Evolutionary conservation across 2,113 vertebrate species (phyloP).

Genomic region (Spermophilus dauricus): DNA sequence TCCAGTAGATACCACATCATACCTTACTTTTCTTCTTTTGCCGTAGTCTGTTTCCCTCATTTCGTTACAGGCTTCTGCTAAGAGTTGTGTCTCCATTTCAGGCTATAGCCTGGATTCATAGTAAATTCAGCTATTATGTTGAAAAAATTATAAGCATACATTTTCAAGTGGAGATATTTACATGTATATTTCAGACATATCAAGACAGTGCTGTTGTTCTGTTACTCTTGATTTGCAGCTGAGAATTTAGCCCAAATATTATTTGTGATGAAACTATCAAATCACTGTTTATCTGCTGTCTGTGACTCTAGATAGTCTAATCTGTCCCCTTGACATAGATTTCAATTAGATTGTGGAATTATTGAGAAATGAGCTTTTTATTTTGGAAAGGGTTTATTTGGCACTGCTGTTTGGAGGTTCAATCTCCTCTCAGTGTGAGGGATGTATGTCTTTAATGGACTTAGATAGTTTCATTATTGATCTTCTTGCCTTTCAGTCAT

Average conservation of each 20-base stretch:
- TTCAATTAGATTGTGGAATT: conserved; percentile 14
- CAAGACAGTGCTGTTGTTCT: neutral
- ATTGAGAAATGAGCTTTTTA: neutral
- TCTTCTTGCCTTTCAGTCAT: neutral
- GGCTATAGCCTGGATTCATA: neutral
- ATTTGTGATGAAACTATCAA: neutral
- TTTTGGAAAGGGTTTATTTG: neutral
- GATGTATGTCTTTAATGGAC: neutral
- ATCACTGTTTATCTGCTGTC: neutral
- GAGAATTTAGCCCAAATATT: neutral
- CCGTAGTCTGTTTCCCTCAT: neutral
- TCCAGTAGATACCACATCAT: neutral
- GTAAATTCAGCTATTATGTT: neutral
- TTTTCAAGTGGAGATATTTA: neutral
- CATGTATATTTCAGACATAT: neutral
- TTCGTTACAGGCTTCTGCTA: neutral
- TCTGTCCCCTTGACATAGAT: neutral
- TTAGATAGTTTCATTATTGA: neutral
- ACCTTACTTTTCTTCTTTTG: neutral
- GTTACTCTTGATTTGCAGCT: neutral
- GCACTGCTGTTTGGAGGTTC: neutral
- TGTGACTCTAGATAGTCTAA: neutral
- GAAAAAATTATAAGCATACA: neutral
- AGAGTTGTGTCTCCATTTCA: neutral
- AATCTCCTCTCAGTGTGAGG: neutral